phyloP scores from a whole-genome alignment of 2,113 vertebrate species.

The Psittacus erithacus region DNA sequence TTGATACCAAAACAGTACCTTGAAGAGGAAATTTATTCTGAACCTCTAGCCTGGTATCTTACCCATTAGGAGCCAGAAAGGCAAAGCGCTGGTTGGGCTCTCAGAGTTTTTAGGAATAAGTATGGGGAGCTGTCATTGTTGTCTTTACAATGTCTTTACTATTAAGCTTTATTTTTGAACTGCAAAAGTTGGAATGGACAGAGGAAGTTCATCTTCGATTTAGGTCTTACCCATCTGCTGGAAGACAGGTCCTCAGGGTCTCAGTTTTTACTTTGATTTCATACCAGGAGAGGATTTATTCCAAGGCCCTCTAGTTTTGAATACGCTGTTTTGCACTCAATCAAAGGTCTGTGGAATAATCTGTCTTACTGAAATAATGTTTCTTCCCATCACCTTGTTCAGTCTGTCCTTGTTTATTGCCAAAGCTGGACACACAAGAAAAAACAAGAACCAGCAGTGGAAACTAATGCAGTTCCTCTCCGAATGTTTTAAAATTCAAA shows the following conservation, averaged over 20 bases:
- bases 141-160: neutral
- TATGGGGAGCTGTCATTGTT: neutral
- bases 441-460: neutral
- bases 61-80: neutral
- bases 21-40: neutral
- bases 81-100: rapidly evolving
- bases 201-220: neutral
- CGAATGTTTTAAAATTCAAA: neutral
- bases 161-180: neutral
- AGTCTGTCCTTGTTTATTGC: neutral
- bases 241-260: neutral
- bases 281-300: neutral
- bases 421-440: neutral
- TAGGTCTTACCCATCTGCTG: neutral
- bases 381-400: neutral
- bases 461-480: neutral
- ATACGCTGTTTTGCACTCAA: neutral
- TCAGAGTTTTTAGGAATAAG: neutral
- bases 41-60: neutral
- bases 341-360: neutral
- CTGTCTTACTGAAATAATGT: neutral
- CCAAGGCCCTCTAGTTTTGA: neutral
- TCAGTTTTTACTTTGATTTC: neutral
- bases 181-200: neutral
- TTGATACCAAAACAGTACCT: neutral